These are phyloP conservation scores for Limnephilus rhombicus DNA, from an alignment of 2,888 invertebrate species.

Conservation along the genomic window DNA sequence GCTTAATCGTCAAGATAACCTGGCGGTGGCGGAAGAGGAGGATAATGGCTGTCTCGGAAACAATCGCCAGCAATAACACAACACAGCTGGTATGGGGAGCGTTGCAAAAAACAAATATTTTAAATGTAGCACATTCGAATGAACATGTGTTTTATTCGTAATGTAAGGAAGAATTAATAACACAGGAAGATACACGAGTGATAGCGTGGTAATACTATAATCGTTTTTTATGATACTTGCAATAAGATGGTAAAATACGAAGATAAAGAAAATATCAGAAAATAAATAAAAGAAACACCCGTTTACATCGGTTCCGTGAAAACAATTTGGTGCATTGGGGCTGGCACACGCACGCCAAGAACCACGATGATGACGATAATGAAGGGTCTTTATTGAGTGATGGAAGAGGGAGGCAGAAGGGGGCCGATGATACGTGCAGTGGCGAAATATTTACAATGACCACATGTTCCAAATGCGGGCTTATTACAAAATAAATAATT, in stretches of 20 bases:
- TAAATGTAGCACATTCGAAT: neutral
- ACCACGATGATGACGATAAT: conserved; percentile 36
- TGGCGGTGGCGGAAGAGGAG: neutral
- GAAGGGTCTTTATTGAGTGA: conserved; percentile 30
- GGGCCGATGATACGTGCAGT: conserved; percentile 7
- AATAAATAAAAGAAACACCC: conserved; percentile 12
- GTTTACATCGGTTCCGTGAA: conserved; percentile 26
- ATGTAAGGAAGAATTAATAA: neutral
- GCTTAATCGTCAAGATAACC: neutral
- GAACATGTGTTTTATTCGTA: neutral
- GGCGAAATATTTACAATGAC: conserved; percentile 43
- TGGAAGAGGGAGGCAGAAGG: conserved; percentile 34
- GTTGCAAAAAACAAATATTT: neutral
- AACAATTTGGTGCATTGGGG: conserved; percentile 41
- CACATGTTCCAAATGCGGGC: conserved; percentile 32
- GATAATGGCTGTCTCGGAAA: neutral
- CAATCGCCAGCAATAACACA: neutral
- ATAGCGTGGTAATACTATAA: neutral
- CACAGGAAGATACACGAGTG: neutral
- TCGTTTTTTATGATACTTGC: neutral
- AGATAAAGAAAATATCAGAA: neutral
- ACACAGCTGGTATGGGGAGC: neutral
- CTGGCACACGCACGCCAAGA: conserved; percentile 30
- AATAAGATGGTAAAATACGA: neutral
- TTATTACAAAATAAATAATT: conserved; percentile 7